Evolutionary conservation across 2,888 invertebrate genomes (phyloP).

Genomic region (Phragmatobia fuliginosa): DNA sequence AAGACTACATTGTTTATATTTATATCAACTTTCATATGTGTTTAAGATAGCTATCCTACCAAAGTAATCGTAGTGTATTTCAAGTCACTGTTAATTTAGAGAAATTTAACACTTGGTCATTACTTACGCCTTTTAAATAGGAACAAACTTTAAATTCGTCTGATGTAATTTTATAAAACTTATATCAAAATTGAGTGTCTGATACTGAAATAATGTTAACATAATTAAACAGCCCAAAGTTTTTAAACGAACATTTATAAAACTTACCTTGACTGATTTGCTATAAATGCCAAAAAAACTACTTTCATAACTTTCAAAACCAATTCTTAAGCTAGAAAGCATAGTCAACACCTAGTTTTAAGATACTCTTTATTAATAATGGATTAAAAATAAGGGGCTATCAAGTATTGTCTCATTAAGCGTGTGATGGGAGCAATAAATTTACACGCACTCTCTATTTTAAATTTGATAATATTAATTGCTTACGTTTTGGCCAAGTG

Average conservation of each 20-base stretch:
- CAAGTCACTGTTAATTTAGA: constrained; percentile 41
- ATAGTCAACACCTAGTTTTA: background rate
- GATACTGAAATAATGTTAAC: background rate
- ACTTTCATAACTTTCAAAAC: background rate
- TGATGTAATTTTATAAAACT: background rate
- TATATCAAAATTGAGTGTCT: background rate
- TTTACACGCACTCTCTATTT: background rate
- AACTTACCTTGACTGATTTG: background rate
- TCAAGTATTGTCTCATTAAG: too few relatives aligned
- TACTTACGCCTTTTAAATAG: constrained; percentile 18
- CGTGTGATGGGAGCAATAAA: background rate
- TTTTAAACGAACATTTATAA: background rate
- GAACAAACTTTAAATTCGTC: background rate
- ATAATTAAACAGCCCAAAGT: background rate
- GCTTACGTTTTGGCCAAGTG: constrained; percentile 24
- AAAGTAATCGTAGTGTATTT: constrained; percentile 32
- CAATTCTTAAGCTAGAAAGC: background rate
- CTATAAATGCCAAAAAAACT: background rate
- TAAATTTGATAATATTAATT: background rate
- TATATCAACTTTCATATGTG: background rate
- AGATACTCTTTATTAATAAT: too few relatives aligned
- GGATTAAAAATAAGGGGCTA: too few relatives aligned
- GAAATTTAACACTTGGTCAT: constrained; percentile 30
- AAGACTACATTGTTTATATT: background rate
- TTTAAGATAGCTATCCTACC: constrained; percentile 18